Base-by-base conservation (phyloP, 2,113 vertebrate species). In the Theristicus caerulescens region DNA sequence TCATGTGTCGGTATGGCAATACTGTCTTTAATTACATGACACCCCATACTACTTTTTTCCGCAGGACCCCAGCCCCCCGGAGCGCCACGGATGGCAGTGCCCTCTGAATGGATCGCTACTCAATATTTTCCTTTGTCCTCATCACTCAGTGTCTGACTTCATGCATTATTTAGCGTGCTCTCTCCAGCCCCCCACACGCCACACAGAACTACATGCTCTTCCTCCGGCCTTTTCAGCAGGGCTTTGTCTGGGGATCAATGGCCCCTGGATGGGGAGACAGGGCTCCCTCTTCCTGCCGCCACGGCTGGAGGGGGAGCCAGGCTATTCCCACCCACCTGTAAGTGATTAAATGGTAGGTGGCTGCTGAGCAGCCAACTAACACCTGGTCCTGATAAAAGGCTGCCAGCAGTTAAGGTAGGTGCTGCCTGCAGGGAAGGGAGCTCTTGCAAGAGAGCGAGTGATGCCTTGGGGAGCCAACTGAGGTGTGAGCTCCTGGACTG, bases 141-240 rank as follows among this genome's bases (percentile, higher is more conserved):
- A 94, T 96, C 87, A 42, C 82, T 97, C 96, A 95, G 66, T 94
- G 96, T 90, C 94, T 93, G 93, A 34, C 78, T 94, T 79, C 84
- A 94, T 95, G 78, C 78, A 96, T 96, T 96, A 96, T 97, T 97
- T 96, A 97, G 73, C 0, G 0, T 52, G 51, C 49, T 87, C 44
- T 82, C 51, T 94, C 44, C 82, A 90, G 70, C 70, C 66, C 87
- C 57, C 26, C 2, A 0, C 42, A 49, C 4, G 1, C 62, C 72
- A 29, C 0, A 0, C 25, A 82, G 52, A 65, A 12, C 73, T 67
- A 76, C 34, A 6, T 0, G 5, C 73, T 92, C 70, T 92, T 74
- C 70, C 73, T 59, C 84, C 31, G 66, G 78, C 87, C 84, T 79
- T 89, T 91, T 40, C 3, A 8, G 62, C 21, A 32, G 46, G 57